These are phyloP conservation scores for Hyperopisus bebe DNA, from an alignment of 2,113 vertebrate genomes.

Conservation along the genomic window DNA sequence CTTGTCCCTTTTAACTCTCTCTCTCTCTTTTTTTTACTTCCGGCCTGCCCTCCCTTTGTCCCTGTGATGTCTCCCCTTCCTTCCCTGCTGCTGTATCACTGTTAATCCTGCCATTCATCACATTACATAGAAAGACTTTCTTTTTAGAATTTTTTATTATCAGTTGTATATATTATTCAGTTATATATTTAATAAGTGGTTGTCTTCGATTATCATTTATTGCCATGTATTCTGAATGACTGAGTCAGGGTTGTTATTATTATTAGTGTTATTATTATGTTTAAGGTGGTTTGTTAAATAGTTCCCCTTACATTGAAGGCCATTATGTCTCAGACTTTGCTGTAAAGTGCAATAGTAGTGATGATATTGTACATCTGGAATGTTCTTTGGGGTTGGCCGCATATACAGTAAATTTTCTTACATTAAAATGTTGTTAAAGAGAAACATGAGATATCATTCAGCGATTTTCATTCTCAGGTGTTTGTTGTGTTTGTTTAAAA, in stretches of 20 bases:
- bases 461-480: background rate
- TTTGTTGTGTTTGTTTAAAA: background rate
- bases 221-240: background rate
- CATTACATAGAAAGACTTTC: too few species aligned
- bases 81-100: too few species aligned
- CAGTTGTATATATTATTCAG: too few species aligned
- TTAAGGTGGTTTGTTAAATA: background rate
- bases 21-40: too few species aligned
- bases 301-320: background rate
- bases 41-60: too few species aligned
- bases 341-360: background rate
- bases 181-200: too few species aligned
- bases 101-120: too few species aligned
- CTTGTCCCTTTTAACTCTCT: background rate
- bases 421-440: background rate
- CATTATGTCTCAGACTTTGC: background rate
- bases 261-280: too few species aligned
- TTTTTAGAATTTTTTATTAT: too few species aligned
- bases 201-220: background rate
- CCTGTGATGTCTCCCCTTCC: too few species aligned
- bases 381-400: background rate
- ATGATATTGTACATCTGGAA: background rate
- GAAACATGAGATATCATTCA: background rate
- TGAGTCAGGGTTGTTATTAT: background rate
- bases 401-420: background rate